phyloP scores from a whole-genome alignment of 2,888 invertebrate genomes.

The Mayetiola destructor region DNA sequence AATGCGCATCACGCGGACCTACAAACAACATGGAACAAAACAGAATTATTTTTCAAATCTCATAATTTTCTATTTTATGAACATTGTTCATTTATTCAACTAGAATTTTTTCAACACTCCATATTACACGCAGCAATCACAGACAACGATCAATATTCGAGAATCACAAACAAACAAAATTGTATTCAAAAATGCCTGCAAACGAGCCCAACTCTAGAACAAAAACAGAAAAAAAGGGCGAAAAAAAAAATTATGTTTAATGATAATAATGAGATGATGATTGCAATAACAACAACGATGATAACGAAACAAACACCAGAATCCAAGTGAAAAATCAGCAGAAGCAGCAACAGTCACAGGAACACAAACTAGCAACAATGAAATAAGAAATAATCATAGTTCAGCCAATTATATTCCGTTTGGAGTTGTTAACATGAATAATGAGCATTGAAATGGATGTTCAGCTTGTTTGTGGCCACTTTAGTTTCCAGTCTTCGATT shows the following conservation, averaged over 20 bases:
- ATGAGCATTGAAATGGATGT: conserved; percentile 6
- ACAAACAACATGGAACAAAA: not conserved
- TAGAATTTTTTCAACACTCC: not conserved
- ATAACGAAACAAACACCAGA: too few relatives aligned
- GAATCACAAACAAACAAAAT: too few relatives aligned
- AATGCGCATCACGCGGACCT: not conserved
- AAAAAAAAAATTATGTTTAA: too few relatives aligned
- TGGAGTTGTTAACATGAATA: conserved; percentile 11
- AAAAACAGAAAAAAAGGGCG: too few relatives aligned
- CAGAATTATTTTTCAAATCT: not conserved
- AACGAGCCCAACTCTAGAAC: too few relatives aligned
- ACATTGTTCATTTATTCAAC: not conserved
- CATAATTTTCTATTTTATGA: not conserved
- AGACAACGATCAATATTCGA: not conserved
- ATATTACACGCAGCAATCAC: not conserved
- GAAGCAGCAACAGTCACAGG: too few relatives aligned
- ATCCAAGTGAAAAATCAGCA: too few relatives aligned
- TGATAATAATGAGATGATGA: conserved; percentile 7
- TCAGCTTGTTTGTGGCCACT: too few relatives aligned
- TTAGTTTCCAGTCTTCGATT: too few relatives aligned
- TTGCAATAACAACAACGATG: conserved; percentile 1
- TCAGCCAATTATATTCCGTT: conserved; percentile 4
- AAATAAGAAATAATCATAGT: too few relatives aligned
- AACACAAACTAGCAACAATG: not conserved
- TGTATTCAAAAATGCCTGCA: too few relatives aligned